These are phyloP conservation scores for Platycnemis pennipes DNA, from an alignment of 2,888 invertebrate genomes.

Conservation along the genomic window DNA sequence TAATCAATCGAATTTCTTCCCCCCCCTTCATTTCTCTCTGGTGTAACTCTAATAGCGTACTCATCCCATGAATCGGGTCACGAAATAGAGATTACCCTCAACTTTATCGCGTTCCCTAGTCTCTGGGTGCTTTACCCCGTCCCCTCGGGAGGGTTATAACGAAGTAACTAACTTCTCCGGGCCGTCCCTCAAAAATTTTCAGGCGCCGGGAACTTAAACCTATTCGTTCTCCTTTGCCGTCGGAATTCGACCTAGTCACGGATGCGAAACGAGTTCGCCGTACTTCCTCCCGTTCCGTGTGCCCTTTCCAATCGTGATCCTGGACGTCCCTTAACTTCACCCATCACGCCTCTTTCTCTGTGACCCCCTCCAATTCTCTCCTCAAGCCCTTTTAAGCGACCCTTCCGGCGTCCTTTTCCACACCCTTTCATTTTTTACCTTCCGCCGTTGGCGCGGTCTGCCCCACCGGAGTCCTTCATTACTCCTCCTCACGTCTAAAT, in stretches of 20 bases:
- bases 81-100: not conserved
- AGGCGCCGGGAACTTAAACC: not conserved
- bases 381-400: not conserved
- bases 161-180: slow-evolving; percentile 7
- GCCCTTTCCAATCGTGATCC: not conserved
- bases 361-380: not conserved
- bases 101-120: not conserved
- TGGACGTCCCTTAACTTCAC: not conserved
- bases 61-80: not conserved
- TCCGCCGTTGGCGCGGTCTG: not conserved
- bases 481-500: slow-evolving; percentile 9
- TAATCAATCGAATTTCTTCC: not conserved
- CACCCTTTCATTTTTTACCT: not conserved
- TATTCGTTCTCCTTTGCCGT: not conserved
- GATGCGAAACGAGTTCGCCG: not conserved
- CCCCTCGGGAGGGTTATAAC: not conserved
- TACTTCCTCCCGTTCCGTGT: not conserved
- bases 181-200: not conserved
- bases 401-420: not conserved
- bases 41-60: not conserved
- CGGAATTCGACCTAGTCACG: not conserved
- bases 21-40: not conserved
- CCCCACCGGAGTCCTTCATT: not conserved
- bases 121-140: not conserved
- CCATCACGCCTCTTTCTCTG: not conserved